phyloP scores from a whole-genome alignment of 2,888 invertebrate genomes.

The Drosophila recens region DNA sequence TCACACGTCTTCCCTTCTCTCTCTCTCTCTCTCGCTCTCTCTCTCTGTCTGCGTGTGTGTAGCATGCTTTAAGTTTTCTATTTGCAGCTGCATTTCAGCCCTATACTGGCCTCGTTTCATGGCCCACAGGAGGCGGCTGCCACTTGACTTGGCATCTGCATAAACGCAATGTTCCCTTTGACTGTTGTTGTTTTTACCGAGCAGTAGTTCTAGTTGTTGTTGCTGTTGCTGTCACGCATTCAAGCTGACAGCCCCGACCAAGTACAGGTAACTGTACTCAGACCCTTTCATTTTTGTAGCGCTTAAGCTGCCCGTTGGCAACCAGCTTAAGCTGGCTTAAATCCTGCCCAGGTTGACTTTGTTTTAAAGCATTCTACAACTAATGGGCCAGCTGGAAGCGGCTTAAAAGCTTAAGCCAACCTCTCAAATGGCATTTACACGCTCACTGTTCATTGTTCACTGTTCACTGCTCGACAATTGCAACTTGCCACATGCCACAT shows the following conservation, averaged over 20 bases:
- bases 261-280: not conserved
- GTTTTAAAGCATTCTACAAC: conserved; percentile 37
- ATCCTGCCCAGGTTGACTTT: conserved; percentile 43
- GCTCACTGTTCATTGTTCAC: conserved; percentile 14
- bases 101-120: conserved; percentile 68
- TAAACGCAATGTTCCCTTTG: conserved; percentile 67
- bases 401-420: conserved; percentile 46
- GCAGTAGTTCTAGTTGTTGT: conserved; percentile 31
- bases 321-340: conserved; percentile 52
- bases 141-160: conserved; percentile 78
- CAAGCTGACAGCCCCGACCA: conserved; percentile 41
- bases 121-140: conserved; percentile 51
- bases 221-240: conserved; percentile 57
- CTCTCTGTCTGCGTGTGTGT: conserved; percentile 10
- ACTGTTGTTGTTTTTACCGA: conserved; percentile 38
- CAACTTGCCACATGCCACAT: conserved; percentile 33
- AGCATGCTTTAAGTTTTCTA: conserved; percentile 58
- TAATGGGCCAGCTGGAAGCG: conserved; percentile 40
- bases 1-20: conserved; percentile 39
- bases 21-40: not conserved
- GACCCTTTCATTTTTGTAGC: not conserved
- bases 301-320: conserved; percentile 13
- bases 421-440: conserved; percentile 18
- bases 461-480: conserved; percentile 19
- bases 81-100: conserved; percentile 36